Evolutionary conservation across 2,113 vertebrate species (phyloP), one percentile per base, ranked within the genome.

Genomic region (Dasypus novemcinctus): DNA sequence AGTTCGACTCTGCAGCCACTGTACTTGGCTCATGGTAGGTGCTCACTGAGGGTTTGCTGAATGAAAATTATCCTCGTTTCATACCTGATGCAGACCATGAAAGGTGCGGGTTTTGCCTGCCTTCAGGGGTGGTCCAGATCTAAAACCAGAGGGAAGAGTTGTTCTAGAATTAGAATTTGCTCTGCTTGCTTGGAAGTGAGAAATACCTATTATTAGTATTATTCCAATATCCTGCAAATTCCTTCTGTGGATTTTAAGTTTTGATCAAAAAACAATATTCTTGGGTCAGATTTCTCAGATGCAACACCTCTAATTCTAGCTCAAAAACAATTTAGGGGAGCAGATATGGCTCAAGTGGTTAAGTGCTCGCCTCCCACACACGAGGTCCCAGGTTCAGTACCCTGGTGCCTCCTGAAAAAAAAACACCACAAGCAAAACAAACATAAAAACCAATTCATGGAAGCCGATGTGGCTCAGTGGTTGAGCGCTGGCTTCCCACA

Each of bases 81-180:
- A 49, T 99, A 99, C 99, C 99, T 99, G 97, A 97, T 99, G 99
- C 64, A 99, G 98, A 82, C 99, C 99, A 95, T 99, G 99, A 98
- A 99, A 99, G 74, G 99, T 23, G 25, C 99, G 98, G 66, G 98
- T 99, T 98, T 99, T 99, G 87, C 99, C 99, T 96, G 99, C 99
- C 98, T 99, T 99, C 92, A 99, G 98, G 18, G 98, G 96, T 82
- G 99, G 99, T 72, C 99, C 99, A 89, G 99, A 99, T 97, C 99
- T 99, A 96, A 91, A 98, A 93, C 27, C 78, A 91, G 95, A 96
- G 4, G 87, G 88, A 94, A 54, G 1, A 63, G 14, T 27, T 72
- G 31, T 82, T 94, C 52, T 33, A 61, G 36, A 84, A 80, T 43
- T 9, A 75, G 18, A 59, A 46, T 52, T 78, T 63, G 46, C 25